Conservation (phyloP, 2,113 vertebrate species). For the Hippocampus barbouri region DNA sequence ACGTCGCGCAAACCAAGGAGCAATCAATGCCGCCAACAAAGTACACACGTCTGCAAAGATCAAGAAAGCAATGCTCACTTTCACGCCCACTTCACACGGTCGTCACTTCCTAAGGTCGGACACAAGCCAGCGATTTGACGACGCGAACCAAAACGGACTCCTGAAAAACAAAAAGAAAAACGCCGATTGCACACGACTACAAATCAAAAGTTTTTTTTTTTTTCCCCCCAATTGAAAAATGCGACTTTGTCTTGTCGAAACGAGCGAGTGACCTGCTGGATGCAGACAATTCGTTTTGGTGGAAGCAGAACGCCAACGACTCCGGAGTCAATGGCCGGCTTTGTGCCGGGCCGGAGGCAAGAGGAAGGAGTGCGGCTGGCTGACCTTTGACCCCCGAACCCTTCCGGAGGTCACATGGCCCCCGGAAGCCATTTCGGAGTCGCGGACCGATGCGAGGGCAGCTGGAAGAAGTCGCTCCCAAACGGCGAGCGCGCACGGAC, state of each 20-base stretch:
- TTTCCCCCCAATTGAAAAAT: no score
- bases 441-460: conserved; percentile 13
- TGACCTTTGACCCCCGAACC: conserved; percentile 44
- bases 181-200: no score
- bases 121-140: no score
- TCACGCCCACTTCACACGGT: no score
- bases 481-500: conserved; percentile 21
- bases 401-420: conserved; percentile 45
- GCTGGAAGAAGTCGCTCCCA: conserved; percentile 29
- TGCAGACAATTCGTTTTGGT: not conserved
- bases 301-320: not conserved
- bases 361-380: conserved; percentile 46
- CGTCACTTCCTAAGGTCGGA: no score
- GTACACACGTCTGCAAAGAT: no score
- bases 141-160: no score
- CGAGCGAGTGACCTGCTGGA: not conserved
- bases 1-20: no score
- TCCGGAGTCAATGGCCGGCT: conserved; percentile 59
- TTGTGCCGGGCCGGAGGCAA: conserved; percentile 49
- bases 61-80: no score
- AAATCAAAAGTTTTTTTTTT: no score
- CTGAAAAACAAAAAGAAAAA: no score
- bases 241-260: not conserved
- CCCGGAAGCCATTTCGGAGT: conserved; percentile 56
- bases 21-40: no score